Base-by-base conservation (phyloP, 2,113 vertebrate species). In the Bubalus kerabau region DNA sequence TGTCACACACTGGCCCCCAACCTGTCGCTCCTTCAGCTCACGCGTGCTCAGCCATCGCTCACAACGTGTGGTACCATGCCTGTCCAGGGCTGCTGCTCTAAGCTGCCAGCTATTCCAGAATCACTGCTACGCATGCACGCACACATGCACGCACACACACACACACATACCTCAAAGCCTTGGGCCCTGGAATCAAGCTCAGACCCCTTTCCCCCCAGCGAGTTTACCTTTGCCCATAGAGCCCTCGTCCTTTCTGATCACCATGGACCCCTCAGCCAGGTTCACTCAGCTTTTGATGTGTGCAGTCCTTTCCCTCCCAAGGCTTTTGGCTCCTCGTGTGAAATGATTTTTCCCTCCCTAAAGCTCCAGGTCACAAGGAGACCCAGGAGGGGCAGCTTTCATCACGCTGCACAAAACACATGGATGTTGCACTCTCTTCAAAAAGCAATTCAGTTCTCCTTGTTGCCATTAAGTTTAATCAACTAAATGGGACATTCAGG, bases 41-140 rank as follows among this genome's bases (percentile, higher is more conserved):
- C 30, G 10, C 6, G 0, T 19, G 43, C 40, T 93, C 11, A 19
- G 48, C 50, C 71, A 46, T 56, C 11, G 1, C 56, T 80, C 46
- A 24, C 4, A 5, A 19, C 26, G 10, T n/a, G 32, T 46, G 54
- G 4, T 12, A 32, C 59, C 7, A 3, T 0, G 56, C 81, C 1
- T 8, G 60, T 36, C 40, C 60, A 19, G 60, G 57, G 67, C 36
- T 67, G 24, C 71, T 30, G 24, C 46, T 23, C 54, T 24, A 28
- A 82, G 46, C 16, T 17, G 32, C 19, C 15, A 9, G 46, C 62
- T 54, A 2, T n/a, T 54, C 46, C 95, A 83, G 52, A 81, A 54
- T 23, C 52, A 48, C 36, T 26, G n/a, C 2, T 5, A 1, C 0
- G 15, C 30, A n/a, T 1, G 13, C 21, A 23, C 1, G 7, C 8